Conservation (phyloP, 2,888 invertebrate species). For the Corythucha ciliata region DNA sequence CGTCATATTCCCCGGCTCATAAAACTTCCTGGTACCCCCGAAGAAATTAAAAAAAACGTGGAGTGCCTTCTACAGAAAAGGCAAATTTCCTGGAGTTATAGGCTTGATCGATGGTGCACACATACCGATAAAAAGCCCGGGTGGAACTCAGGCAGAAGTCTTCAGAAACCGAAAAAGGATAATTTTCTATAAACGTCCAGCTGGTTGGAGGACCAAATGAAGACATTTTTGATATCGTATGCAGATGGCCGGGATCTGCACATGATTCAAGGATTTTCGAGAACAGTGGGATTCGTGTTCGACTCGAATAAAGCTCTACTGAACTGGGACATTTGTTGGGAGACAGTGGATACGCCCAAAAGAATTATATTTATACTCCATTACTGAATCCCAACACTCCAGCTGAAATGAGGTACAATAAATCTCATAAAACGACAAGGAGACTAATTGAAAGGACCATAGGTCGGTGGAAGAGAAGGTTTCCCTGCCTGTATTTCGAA, state of each 20-base stretch:
- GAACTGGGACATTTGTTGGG: not conserved
- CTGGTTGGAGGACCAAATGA: not conserved
- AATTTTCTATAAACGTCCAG: conserved; percentile 6
- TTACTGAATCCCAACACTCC: not conserved
- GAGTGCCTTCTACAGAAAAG: not conserved
- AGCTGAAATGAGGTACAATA: not conserved
- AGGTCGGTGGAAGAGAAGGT: not conserved
- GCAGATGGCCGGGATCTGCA: conserved; percentile 4
- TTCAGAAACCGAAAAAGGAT: not conserved
- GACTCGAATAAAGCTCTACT: not conserved
- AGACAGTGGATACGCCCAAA: not conserved
- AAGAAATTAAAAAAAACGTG: not conserved
- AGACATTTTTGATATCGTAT: not conserved
- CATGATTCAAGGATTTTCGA: not conserved
- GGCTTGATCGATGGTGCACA: conserved; percentile 4
- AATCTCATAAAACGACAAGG: not conserved
- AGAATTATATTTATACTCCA: not conserved
- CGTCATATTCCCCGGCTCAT: not conserved
- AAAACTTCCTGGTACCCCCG: not conserved
- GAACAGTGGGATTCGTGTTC: not conserved
- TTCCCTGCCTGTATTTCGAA: conserved; percentile 4
- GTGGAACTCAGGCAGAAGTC: conserved; percentile 1
- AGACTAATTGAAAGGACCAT: not conserved
- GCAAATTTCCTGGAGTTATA: conserved; percentile 10
- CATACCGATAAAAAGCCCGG: not conserved